Conservation (phyloP, 2,113 vertebrate genomes). For the Calyptomena viridis region DNA sequence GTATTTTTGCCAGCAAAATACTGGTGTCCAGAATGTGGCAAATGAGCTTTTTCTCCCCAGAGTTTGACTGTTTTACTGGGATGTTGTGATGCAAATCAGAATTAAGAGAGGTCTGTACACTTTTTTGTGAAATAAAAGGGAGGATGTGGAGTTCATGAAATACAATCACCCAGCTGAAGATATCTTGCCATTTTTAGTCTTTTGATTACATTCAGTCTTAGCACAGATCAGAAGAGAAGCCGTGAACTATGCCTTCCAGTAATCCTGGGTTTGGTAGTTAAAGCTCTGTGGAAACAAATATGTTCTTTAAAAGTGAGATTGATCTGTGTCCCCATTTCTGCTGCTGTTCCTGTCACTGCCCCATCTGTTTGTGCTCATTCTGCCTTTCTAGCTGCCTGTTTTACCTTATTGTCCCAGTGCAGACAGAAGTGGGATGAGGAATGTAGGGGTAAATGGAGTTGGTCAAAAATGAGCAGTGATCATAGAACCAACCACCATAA, state of each 20-base stretch:
- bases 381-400: not conserved
- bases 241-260: not conserved
- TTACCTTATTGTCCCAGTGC: not conserved
- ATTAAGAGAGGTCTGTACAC: not conserved
- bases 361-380: not conserved
- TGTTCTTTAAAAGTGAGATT: not conserved
- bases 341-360: not conserved
- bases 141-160: not conserved
- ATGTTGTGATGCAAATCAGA: not conserved
- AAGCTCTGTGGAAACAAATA: not conserved
- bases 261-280: not conserved
- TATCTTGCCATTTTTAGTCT: not conserved
- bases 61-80: not conserved
- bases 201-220: not conserved
- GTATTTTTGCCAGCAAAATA: not conserved
- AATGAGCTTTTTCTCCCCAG: not conserved
- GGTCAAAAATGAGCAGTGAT: not conserved
- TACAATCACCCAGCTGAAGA: not conserved
- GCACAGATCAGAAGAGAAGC: not conserved
- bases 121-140: not conserved
- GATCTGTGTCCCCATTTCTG: not conserved
- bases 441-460: not conserved
- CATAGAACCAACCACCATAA: fast-evolving
- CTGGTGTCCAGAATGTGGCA: not conserved
- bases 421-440: not conserved